These are phyloP conservation scores for Homarus gammarus DNA, from an alignment of 2,888 invertebrate genomes.

Conservation along the genomic window DNA sequence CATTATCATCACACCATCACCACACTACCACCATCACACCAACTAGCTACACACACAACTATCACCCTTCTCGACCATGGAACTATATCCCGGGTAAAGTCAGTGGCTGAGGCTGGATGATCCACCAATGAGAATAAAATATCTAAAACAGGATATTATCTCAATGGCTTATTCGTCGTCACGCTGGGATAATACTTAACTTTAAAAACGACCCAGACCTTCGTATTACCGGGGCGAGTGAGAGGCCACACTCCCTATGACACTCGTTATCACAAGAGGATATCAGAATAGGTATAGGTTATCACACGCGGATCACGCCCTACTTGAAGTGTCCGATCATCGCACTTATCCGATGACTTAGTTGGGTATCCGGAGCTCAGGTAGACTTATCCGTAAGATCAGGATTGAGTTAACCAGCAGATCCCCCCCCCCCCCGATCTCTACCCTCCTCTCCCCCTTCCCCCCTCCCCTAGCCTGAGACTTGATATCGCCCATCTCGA, in stretches of 20 bases:
- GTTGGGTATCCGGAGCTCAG: slow-evolving; percentile 36
- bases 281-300: slow-evolving; percentile 9
- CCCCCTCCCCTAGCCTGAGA: slow-evolving; percentile 30
- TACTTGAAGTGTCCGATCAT: slow-evolving; percentile 36
- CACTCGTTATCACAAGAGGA: background rate
- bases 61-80: background rate
- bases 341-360: slow-evolving; percentile 55
- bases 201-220: background rate
- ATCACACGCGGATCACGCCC: slow-evolving; percentile 39
- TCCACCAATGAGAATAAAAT: slow-evolving; percentile 14
- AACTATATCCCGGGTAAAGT: background rate
- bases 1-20: too few species aligned
- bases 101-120: background rate
- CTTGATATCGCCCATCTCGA: slow-evolving; percentile 56
- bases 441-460: too few species aligned
- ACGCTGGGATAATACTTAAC: background rate
- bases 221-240: background rate
- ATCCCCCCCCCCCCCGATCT: too few species aligned
- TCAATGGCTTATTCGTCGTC: background rate
- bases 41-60: background rate
- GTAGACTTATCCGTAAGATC: slow-evolving; percentile 48
- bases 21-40: too few species aligned
- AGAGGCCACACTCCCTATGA: background rate
- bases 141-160: slow-evolving; percentile 3
- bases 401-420: slow-evolving; percentile 39